A percentile compares a stretch with the other conserved stretches of the same genome.
phyloP scores from a whole-genome alignment of 2,113 vertebrate species.

The Gavia stellata region DNA sequence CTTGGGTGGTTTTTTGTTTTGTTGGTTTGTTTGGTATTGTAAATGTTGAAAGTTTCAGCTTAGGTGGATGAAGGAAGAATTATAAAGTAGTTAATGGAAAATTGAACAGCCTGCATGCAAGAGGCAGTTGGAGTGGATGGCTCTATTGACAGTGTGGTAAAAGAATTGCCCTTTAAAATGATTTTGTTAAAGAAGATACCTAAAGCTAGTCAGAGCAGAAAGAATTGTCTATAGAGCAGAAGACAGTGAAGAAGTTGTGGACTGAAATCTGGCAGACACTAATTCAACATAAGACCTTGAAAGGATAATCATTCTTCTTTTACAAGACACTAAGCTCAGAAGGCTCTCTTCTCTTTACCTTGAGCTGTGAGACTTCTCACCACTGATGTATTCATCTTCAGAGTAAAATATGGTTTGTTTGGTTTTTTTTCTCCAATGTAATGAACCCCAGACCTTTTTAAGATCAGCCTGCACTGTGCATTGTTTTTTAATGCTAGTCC shows the following conservation, averaged over 20 bases:
- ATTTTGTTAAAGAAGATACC: slow-evolving; percentile 11
- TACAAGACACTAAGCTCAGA: neutral
- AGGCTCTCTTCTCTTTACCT: neutral
- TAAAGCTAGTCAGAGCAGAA: slow-evolving; percentile 37
- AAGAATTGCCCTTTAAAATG: neutral
- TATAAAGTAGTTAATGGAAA: neutral
- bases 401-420: neutral
- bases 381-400: neutral
- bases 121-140: neutral
- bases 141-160: neutral
- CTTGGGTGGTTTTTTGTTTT: neutral
- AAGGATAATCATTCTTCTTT: neutral
- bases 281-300: neutral
- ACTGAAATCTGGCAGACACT: neutral
- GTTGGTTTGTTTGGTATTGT: neutral
- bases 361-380: neutral
- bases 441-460: neutral
- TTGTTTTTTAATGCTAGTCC: neutral
- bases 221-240: neutral
- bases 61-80: neutral
- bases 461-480: neutral
- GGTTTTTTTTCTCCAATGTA: neutral
- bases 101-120: neutral
- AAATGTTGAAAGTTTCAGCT: neutral
- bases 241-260: neutral